Evolutionary conservation across 2,888 invertebrate species (phyloP).

Genomic region (Eupeodes luniger): DNA sequence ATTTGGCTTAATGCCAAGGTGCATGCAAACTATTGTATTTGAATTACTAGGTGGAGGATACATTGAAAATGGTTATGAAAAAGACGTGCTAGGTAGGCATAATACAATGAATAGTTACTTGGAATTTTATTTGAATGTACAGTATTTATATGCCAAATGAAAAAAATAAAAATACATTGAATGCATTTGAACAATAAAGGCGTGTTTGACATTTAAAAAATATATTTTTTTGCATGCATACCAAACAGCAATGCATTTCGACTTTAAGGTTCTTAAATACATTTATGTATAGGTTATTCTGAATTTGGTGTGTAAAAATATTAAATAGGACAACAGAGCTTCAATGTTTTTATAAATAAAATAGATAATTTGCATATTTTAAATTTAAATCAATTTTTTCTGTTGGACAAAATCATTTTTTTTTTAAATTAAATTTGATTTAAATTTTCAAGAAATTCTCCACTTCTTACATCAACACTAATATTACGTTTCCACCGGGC

Average conservation of each 20-base stretch:
- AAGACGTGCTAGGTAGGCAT: slow-evolving; percentile 24
- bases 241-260: neutral
- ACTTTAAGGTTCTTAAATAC: neutral
- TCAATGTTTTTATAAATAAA: too few relatives aligned
- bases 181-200: neutral
- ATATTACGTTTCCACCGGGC: too few relatives aligned
- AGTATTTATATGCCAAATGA: slow-evolving; percentile 4
- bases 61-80: slow-evolving; percentile 28
- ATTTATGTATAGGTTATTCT: neutral
- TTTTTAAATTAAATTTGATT: too few relatives aligned
- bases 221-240: neutral
- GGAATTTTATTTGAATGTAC: neutral
- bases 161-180: neutral
- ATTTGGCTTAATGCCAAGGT: slow-evolving; percentile 34
- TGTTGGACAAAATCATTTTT: too few relatives aligned
- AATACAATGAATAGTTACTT: neutral
- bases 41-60: slow-evolving; percentile 32
- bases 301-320: neutral
- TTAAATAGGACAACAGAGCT: neutral
- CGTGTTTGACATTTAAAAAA: slow-evolving; percentile 20
- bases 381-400: too few relatives aligned
- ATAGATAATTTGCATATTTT: too few relatives aligned
- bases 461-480: too few relatives aligned
- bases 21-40: neutral
- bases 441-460: too few relatives aligned